phyloP scores from a whole-genome alignment of 2,113 vertebrate species.

The Pelvicachromis taeniatus region DNA sequence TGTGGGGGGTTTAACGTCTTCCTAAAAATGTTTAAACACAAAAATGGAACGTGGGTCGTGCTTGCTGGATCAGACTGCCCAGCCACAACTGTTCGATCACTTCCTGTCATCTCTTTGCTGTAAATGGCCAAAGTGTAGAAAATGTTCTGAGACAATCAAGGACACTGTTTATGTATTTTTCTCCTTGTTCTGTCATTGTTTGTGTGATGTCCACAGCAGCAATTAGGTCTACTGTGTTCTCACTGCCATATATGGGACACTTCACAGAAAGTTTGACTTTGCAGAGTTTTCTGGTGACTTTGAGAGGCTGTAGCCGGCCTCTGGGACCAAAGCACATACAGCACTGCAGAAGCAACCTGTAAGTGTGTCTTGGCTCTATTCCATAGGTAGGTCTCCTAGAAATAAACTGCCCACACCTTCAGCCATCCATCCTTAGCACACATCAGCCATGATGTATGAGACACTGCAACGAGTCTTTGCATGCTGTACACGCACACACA shows the following conservation, averaged over 20 bases:
- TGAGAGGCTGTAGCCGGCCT: not conserved
- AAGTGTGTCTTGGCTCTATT: conserved; percentile 6
- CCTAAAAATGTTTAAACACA: not conserved
- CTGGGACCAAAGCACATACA: conserved; percentile 15
- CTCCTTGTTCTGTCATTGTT: not conserved
- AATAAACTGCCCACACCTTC: conserved; percentile 19
- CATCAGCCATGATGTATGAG: conserved; percentile 36
- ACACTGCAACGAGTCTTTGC: not conserved
- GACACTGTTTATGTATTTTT: not conserved
- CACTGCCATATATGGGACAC: conserved; percentile 26
- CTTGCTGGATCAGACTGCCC: not conserved
- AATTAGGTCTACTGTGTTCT: not conserved
- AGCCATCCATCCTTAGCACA: not conserved
- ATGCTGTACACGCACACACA: not conserved
- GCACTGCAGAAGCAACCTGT: conserved; percentile 34
- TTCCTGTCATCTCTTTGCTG: not conserved
- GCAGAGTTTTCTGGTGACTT: conserved; percentile 25
- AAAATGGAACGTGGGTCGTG: not conserved
- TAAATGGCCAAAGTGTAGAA: not conserved
- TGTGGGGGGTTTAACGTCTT: not conserved
- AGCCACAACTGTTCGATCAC: not conserved
- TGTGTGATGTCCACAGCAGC: not conserved
- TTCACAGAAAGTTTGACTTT: conserved; percentile 20
- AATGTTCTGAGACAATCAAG: not conserved
- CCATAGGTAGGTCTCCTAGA: conserved; percentile 42